Percentiles rank a stretch among this genome's conserved stretches.
These are phyloP conservation scores for Lophotriccus pileatus DNA, from an alignment of 2,797 vertebrate genomes.

Conservation along the genomic window DNA sequence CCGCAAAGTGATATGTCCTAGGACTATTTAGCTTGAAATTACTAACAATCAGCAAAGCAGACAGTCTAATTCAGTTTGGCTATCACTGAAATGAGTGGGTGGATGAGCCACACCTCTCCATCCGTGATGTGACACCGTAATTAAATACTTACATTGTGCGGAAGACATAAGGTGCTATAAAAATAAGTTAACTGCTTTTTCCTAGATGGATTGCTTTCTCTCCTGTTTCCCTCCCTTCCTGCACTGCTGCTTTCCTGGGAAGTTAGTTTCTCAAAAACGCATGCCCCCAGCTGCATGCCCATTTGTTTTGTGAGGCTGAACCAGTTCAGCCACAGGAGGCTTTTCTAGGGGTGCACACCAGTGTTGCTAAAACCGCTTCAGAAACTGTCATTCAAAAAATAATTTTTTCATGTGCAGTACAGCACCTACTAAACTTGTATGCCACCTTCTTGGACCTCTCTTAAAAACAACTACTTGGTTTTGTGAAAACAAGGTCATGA, in stretches of 20 bases:
- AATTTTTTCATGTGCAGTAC: background rate
- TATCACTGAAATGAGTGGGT: background rate
- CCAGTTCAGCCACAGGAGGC: background rate
- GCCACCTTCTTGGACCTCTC: conserved; percentile 1
- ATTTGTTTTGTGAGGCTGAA: background rate
- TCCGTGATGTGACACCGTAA: background rate
- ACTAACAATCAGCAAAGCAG: background rate
- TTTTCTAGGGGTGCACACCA: background rate
- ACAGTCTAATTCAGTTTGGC: background rate
- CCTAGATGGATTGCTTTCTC: background rate
- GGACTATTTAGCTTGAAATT: background rate
- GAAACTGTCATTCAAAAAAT: background rate
- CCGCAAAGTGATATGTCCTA: background rate
- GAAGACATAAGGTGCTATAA: background rate
- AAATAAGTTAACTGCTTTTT: background rate
- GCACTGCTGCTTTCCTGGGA: background rate
- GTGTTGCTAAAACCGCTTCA: background rate
- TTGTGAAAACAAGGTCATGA: conserved; percentile 29
- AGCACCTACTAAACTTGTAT: background rate
- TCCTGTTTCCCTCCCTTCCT: background rate
- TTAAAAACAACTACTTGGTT: background rate
- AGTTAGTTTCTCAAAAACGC: background rate
- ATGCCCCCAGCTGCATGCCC: background rate
- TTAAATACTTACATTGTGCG: background rate
- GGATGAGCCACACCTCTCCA: background rate